Evolutionary conservation across 1,140 invertebrate species (phyloP), one percentile per base, ranked within the genome.

Genomic region (Drosophila takahashii): DNA sequence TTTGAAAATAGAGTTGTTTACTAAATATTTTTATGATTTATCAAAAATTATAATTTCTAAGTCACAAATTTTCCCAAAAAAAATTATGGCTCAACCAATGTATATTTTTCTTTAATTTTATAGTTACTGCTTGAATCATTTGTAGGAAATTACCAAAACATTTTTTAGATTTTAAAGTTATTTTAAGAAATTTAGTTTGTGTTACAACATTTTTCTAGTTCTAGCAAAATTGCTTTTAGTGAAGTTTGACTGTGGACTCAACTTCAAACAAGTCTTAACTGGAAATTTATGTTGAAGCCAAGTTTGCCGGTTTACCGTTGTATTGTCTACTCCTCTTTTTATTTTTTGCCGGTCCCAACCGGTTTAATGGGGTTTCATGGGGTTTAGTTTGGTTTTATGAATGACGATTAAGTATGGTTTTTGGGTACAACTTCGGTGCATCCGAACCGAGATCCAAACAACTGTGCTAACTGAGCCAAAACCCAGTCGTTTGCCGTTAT

Each of bases 341-440:
- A 10, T 39, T 52, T 60, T 73, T 75, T 48, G 71, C 72, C 72
- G 71, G 72, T 57, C 11, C 0, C 10, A 66, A 76, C 72, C 60
- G 52, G 72, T 76, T 76, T 75, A 18, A 26, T 39, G 51, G 37
- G 32, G 59, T 52, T 57, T 74, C 27, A 36, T 27, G 45, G 45
- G 32, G 59, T 52, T 57, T 10, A 37, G 58, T 47, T 74, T 48
- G 41, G 42, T 18, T 74, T 76, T 47, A 76, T 76, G 72, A 76
- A 76, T 76, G 72, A 41, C 59, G 16, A 16, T 36, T 26, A 39
- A 48, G 11, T n/a, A 13, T 45, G 64, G 32, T 34, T 67, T 62
- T 57, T 39, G 18, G 34, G 29, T 54, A 42, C 16, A 37, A 37
- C 15, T 37, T 26, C 7, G 37, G 50, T 54, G 44, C 29, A 47